These are phyloP conservation scores for Hypothenemus hampei DNA, from an alignment of 1,140 invertebrate species.

Conservation along the genomic window DNA sequence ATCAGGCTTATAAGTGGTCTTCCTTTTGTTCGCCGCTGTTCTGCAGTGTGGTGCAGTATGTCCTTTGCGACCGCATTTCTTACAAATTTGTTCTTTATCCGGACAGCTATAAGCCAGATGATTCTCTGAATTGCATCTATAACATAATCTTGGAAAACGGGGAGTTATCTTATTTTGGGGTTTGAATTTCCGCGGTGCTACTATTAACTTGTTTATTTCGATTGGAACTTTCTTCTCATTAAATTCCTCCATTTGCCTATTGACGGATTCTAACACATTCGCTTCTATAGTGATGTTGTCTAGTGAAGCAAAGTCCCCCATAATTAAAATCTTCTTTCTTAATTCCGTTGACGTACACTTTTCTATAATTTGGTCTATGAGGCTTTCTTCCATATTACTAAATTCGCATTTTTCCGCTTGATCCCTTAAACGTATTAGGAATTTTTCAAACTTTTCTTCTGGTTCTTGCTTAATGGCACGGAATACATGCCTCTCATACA, in stretches of 20 bases:
- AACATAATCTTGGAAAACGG: too few relatives aligned
- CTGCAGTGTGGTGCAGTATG: too few relatives aligned
- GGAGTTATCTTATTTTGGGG: too few relatives aligned
- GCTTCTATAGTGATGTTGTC: not conserved
- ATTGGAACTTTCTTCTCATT: too few relatives aligned
- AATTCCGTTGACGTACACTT: conserved; percentile 6
- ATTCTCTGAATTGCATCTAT: too few relatives aligned
- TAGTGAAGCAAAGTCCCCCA: conserved; percentile 3
- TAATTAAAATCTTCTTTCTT: conserved; percentile 14
- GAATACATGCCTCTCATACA: conserved; percentile 29
- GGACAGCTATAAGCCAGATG: too few relatives aligned
- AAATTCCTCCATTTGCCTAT: not conserved
- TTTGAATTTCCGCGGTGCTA: too few relatives aligned
- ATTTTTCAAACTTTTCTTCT: conserved; percentile 29
- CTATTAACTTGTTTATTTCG: too few relatives aligned
- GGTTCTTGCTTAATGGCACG: conserved; percentile 27
- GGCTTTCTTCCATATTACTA: conserved; percentile 5
- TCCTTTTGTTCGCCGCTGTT: too few relatives aligned
- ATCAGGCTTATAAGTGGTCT: too few relatives aligned
- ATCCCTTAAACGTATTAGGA: conserved; percentile 24
- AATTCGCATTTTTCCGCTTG: conserved; percentile 30
- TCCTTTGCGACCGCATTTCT: too few relatives aligned
- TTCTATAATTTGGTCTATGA: conserved; percentile 19
- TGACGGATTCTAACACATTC: conserved; percentile 5
- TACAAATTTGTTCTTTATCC: too few relatives aligned